Base-by-base conservation (phyloP, 2,113 vertebrate genomes). In the Laterallus jamaicensis region DNA sequence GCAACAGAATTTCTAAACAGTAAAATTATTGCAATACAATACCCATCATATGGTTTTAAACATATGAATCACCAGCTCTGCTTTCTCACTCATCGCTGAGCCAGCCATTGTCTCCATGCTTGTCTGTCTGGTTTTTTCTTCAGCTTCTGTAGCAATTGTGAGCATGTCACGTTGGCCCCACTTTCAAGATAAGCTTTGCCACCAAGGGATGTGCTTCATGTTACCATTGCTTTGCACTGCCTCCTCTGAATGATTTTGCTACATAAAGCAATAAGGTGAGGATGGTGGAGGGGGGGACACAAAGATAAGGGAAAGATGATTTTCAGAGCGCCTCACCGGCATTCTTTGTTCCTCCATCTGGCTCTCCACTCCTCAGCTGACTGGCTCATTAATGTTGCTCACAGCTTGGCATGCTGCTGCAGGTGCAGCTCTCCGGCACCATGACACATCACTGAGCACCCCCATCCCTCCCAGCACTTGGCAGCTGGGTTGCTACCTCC, bases 351-450 rank as follows among this genome's bases (percentile, higher is more conserved):
- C 47, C 78, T 85, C 89, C 81, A 95, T 87, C 88, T 95, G 83
- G 76, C 83, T 90, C 82, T 75, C 71, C 3, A 58, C 71, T 95
- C 77, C 81, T 82, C 37, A 14, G 86, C 86, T 84, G 84, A 82
- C 79, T 86, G 29, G 50, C 68, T 70, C 74, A 56, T 73, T 92
- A 76, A 8, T 4, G 3, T 87, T 90, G 17, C 82, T 95, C 49
- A 79, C 0, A 39, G 77, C 85, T 47, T 95, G 83, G 64, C 49
- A 15, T 1, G 12, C 86, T 79, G 91, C 89, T 88, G 92, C 95
- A 98, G 96, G 95, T 96, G 95, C 96, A 81, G 83, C 50, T 84
- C 95, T 50, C 77, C 0, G 9, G 54, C 90, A 90, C 88, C 55
- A 37, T 44, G 76, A 75, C 13, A 0, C 80, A 81, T 9, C 3